phyloP scores from a whole-genome alignment of 2,888 invertebrate species.

The Oxyteleia sp. region DNA sequence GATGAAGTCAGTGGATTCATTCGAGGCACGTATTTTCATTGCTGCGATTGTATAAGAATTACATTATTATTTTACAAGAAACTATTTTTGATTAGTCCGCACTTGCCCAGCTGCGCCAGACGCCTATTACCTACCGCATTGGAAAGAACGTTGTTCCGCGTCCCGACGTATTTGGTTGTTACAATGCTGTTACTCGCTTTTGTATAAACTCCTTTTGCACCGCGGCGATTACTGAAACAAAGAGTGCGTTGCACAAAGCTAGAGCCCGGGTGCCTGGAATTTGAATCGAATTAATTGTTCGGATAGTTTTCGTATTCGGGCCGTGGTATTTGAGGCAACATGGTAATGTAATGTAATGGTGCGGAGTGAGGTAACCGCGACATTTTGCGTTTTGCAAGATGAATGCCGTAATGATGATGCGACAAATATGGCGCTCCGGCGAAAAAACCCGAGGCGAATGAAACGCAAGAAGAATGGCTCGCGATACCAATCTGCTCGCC shows the following conservation, averaged over 20 bases:
- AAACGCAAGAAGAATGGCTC: slow-evolving; percentile 38
- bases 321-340: slow-evolving; percentile 52
- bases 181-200: slow-evolving; percentile 66
- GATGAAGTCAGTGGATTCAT: too few species aligned
- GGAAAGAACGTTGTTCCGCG: slow-evolving; percentile 58
- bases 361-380: slow-evolving; percentile 29
- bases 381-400: slow-evolving; percentile 56
- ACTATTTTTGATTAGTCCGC: slow-evolving; percentile 56
- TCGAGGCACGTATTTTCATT: too few species aligned
- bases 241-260: slow-evolving; percentile 63
- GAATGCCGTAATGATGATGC: slow-evolving; percentile 54
- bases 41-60: too few species aligned
- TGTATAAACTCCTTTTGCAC: slow-evolving; percentile 55
- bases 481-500: slow-evolving; percentile 17
- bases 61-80: slow-evolving; percentile 48
- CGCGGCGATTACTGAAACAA: slow-evolving; percentile 55
- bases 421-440: slow-evolving; percentile 40
- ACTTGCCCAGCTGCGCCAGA: slow-evolving; percentile 44
- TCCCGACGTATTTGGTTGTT: slow-evolving; percentile 61
- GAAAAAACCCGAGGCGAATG: slow-evolving; percentile 20
- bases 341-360: slow-evolving; percentile 44
- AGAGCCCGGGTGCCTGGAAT: slow-evolving; percentile 40
- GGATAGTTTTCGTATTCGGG: slow-evolving; percentile 41
- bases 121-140: slow-evolving; percentile 47
- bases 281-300: slow-evolving; percentile 65